These are phyloP conservation scores for Paramormyrops kingsleyae DNA, from an alignment of 2,113 vertebrate genomes.

Conservation along the genomic window DNA sequence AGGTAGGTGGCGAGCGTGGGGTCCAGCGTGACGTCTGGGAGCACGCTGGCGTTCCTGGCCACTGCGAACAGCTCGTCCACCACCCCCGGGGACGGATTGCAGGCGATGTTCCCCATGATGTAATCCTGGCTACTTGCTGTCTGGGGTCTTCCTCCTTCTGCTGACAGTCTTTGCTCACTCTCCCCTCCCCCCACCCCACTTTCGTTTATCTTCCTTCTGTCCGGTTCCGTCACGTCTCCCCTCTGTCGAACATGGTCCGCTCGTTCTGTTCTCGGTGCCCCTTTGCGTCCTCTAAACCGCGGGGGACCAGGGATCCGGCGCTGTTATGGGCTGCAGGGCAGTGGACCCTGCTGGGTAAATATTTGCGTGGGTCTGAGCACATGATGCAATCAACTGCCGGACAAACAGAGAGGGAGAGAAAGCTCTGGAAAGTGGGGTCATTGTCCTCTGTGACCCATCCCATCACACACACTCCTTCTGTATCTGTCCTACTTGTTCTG, in stretches of 20 bases:
- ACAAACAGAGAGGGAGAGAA: neutral
- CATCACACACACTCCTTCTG: neutral
- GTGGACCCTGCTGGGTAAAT: slow-evolving; percentile 4
- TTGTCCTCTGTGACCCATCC: neutral
- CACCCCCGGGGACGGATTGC: slow-evolving; percentile 44
- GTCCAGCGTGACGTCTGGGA: slow-evolving; percentile 61
- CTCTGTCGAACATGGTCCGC: neutral
- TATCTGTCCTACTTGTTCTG: neutral
- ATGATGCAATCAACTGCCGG: neutral
- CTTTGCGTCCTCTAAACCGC: neutral
- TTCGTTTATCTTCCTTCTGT: neutral
- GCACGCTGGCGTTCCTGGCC: slow-evolving; percentile 44
- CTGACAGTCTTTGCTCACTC: neutral
- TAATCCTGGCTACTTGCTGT: neutral
- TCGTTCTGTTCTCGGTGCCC: neutral
- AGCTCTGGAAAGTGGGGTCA: neutral
- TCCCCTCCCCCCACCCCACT: neutral
- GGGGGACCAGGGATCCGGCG: neutral
- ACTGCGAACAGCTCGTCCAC: slow-evolving; percentile 53
- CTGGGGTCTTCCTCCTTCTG: neutral
- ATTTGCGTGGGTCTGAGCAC: slow-evolving; percentile 16
- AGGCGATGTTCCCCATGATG: slow-evolving; percentile 36
- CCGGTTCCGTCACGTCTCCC: neutral
- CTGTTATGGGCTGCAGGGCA: neutral
- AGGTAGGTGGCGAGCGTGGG: slow-evolving; percentile 49